A percentile compares a stretch with the other conserved stretches of the same genome.
phyloP scores from a whole-genome alignment of 2,888 invertebrate genomes.

The Thymelicus acteon region DNA sequence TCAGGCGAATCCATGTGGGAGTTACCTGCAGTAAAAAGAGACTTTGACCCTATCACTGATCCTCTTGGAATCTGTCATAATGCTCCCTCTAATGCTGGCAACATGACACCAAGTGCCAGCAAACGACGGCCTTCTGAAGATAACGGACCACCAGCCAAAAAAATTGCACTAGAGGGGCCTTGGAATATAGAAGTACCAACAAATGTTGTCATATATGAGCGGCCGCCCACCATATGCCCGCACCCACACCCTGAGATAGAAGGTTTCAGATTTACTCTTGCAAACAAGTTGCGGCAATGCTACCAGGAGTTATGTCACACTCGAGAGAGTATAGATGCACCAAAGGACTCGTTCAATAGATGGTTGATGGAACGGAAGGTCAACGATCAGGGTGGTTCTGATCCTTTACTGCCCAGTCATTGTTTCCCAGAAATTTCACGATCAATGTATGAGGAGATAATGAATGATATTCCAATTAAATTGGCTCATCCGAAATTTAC shows the following conservation, averaged over 20 bases:
- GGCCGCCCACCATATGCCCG: slow-evolving; percentile 92
- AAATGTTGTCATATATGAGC: slow-evolving; percentile 95
- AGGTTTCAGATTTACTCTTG: slow-evolving; percentile 91
- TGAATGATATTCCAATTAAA: slow-evolving; percentile 99
- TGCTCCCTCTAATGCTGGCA: slow-evolving; percentile 72
- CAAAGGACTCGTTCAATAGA: slow-evolving; percentile 97
- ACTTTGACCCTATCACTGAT: slow-evolving; percentile 96
- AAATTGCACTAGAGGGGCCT: slow-evolving; percentile 94
- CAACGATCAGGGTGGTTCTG: slow-evolving; percentile 93
- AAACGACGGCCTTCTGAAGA: slow-evolving; percentile 93
- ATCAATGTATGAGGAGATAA: slow-evolving; percentile 98
- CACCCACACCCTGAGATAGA: slow-evolving; percentile 98
- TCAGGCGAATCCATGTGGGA: slow-evolving; percentile 99
- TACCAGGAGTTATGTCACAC: slow-evolving; percentile 98
- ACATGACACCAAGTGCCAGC: slow-evolving; percentile 83
- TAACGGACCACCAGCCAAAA: slow-evolving; percentile 91
- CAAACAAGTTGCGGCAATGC: slow-evolving; percentile 93
- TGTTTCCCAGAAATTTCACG: slow-evolving; percentile 96
- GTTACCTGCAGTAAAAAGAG: slow-evolving; percentile 92
- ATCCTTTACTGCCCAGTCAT: slow-evolving; percentile 95
- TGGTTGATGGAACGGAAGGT: slow-evolving; percentile 99
- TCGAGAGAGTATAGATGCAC: slow-evolving; percentile 96
- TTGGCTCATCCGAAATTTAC: slow-evolving; percentile 97
- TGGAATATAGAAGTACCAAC: slow-evolving; percentile 98
- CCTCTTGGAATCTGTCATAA: slow-evolving; percentile 92